Percentiles rank a stretch among this genome's conserved stretches.
phyloP scores from a whole-genome alignment of 2,113 vertebrate genomes.

The Alouatta palliata region DNA sequence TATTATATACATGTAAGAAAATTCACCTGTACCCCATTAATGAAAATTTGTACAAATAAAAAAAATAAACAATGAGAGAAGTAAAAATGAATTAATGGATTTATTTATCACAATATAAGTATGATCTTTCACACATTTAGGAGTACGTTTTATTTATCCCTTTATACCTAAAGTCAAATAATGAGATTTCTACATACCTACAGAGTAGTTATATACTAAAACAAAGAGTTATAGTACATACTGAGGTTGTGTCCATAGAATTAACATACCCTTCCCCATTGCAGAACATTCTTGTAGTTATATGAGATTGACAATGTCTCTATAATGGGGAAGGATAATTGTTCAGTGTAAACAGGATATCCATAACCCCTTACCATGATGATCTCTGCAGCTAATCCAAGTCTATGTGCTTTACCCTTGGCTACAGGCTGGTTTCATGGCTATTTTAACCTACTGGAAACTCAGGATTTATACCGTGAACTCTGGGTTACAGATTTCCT shows the following conservation, averaged over 20 bases:
- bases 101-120: neutral
- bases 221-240: neutral
- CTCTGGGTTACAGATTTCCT: neutral
- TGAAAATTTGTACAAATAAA: neutral
- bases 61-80: neutral
- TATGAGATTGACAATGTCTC: accelerated
- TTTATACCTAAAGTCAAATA: neutral
- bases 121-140: neutral
- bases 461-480: neutral
- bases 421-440: neutral
- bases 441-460: neutral
- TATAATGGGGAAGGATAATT: neutral
- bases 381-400: neutral
- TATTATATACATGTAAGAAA: neutral
- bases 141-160: neutral
- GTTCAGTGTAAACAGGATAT: neutral
- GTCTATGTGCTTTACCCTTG: neutral
- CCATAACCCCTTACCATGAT: neutral
- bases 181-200: neutral
- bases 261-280: accelerated
- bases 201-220: neutral
- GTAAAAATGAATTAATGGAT: neutral
- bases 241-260: neutral
- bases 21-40: neutral
- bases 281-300: neutral